Percentiles rank a stretch among this genome's conserved stretches.
These are phyloP conservation scores for Silurus glanis DNA, from an alignment of 2,113 vertebrate genomes.

Conservation along the genomic window DNA sequence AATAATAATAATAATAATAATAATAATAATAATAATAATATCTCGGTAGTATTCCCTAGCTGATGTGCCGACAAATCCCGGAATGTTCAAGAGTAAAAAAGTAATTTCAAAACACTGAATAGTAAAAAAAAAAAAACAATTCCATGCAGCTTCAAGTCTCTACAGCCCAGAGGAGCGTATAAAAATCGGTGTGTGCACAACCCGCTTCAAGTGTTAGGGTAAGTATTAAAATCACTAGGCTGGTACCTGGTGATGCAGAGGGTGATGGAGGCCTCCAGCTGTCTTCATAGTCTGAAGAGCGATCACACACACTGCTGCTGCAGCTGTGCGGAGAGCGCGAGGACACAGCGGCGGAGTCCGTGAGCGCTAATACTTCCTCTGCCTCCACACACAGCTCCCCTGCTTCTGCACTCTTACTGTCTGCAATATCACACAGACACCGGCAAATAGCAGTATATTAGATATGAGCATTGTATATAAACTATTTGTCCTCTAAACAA, in stretches of 20 bases:
- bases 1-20: neutral
- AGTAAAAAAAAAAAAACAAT: neutral
- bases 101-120: neutral
- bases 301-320: constrained; percentile 77
- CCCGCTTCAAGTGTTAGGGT: too few relatives aligned
- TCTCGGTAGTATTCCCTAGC: neutral
- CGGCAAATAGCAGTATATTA: neutral
- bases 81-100: neutral
- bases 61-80: neutral
- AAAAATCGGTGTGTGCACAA: neutral
- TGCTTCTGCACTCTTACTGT: constrained; percentile 63
- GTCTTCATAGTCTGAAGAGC: constrained; percentile 84
- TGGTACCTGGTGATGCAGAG: constrained; percentile 87
- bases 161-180: neutral
- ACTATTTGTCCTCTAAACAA: neutral
- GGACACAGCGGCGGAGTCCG: constrained; percentile 74
- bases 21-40: neutral
- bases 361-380: constrained; percentile 70
- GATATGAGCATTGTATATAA: neutral
- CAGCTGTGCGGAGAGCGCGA: constrained; percentile 84
- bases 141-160: neutral
- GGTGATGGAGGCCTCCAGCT: constrained; percentile 96
- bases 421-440: constrained; percentile 21
- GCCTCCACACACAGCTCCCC: constrained; percentile 50
- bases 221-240: too few relatives aligned